phyloP scores from a whole-genome alignment of 1,140 invertebrate genomes.

The Hypothenemus hampei region DNA sequence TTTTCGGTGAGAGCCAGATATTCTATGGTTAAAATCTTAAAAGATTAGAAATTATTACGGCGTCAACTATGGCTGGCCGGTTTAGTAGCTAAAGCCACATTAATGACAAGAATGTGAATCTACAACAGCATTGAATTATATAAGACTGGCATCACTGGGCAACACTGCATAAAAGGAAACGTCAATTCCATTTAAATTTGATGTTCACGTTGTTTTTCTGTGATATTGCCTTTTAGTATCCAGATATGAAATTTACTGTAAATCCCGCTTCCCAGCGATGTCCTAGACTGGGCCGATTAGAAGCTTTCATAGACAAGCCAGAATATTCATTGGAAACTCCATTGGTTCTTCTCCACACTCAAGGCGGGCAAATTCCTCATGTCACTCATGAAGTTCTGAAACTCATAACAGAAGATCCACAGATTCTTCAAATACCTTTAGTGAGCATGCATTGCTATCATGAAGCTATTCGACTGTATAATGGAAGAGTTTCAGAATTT shows the following conservation, averaged over 20 bases:
- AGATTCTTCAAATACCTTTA: slow-evolving; percentile 55
- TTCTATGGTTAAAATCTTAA: too few relatives aligned
- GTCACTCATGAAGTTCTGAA: slow-evolving; percentile 62
- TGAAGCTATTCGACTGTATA: slow-evolving; percentile 50
- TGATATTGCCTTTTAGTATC: too few relatives aligned
- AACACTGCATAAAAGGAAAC: too few relatives aligned
- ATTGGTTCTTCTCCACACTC: slow-evolving; percentile 51
- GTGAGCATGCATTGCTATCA: slow-evolving; percentile 52
- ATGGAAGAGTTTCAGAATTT: slow-evolving; percentile 52
- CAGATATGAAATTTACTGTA: slow-evolving; percentile 53
- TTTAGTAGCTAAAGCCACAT: too few relatives aligned
- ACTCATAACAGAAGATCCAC: slow-evolving; percentile 48
- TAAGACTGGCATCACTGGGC: too few relatives aligned
- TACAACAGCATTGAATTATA: too few relatives aligned
- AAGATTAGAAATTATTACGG: too few relatives aligned
- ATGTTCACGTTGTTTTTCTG: too few relatives aligned
- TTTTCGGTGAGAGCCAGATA: too few relatives aligned
- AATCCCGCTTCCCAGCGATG: slow-evolving; percentile 47
- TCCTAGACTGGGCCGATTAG: slow-evolving; percentile 51
- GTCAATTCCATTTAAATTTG: too few relatives aligned
- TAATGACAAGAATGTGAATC: too few relatives aligned
- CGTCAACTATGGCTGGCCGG: too few relatives aligned
- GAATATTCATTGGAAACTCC: slow-evolving; percentile 50
- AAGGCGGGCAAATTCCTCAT: slow-evolving; percentile 61
- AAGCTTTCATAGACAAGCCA: slow-evolving; percentile 47